Evolutionary conservation across 2,113 vertebrate species (phyloP).

Genomic region (Spermophilus dauricus): DNA sequence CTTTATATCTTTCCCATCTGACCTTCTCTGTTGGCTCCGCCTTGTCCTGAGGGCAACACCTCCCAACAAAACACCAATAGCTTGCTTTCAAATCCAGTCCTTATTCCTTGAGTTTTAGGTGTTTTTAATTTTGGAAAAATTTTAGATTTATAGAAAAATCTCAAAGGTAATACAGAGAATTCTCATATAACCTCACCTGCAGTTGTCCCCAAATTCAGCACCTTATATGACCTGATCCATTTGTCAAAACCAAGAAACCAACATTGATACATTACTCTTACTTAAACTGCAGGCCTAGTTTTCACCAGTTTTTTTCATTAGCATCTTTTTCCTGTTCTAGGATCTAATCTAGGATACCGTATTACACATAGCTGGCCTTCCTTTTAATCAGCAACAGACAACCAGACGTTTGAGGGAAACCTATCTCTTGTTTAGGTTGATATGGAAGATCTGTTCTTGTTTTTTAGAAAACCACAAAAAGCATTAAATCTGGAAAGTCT

Average conservation of each 20-base stretch:
- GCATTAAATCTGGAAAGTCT: not conserved
- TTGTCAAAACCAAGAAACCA: slow-evolving; percentile 26
- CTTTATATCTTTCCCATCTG: not conserved
- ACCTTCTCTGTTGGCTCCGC: not conserved
- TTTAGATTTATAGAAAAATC: slow-evolving; percentile 28
- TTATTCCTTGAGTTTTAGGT: not conserved
- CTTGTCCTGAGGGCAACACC: not conserved
- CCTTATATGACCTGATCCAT: not conserved
- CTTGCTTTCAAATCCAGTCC: not conserved
- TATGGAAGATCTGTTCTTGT: not conserved
- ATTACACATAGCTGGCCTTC: not conserved
- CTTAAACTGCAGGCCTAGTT: not conserved
- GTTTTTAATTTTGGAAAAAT: slow-evolving; percentile 4
- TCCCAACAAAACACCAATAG: not conserved
- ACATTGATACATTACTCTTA: not conserved
- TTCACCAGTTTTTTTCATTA: not conserved
- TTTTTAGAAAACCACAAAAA: not conserved
- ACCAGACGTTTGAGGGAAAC: not conserved
- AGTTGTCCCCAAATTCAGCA: not conserved
- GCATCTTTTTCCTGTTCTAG: not conserved
- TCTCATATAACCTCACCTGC: not conserved
- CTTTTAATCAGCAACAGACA: slow-evolving; percentile 13
- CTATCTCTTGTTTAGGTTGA: not conserved
- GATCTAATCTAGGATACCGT: not conserved
- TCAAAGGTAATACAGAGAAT: not conserved